phyloP scores from a whole-genome alignment of 1,140 invertebrate genomes.

The Triops longicaudatus region DNA sequence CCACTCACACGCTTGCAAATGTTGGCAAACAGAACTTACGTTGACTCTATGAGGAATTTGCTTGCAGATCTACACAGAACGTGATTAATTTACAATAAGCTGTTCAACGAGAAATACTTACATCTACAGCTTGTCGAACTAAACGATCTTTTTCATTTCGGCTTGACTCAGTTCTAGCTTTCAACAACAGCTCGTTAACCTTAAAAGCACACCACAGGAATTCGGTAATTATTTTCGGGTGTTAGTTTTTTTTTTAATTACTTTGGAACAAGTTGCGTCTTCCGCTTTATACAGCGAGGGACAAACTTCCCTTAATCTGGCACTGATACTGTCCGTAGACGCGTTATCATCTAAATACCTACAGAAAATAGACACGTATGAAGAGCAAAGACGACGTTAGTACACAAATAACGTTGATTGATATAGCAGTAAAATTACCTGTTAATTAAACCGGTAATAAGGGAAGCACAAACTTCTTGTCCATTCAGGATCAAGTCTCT shows the following conservation, averaged over 20 bases:
- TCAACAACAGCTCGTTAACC: constrained; percentile 79
- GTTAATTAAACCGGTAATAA: constrained; percentile 61
- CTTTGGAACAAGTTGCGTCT: constrained; percentile 89
- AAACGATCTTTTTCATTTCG: constrained; percentile 36
- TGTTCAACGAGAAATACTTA: constrained; percentile 29
- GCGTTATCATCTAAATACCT: constrained; percentile 90
- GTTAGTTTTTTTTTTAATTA: constrained; percentile 38
- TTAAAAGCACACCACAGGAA: constrained; percentile 39
- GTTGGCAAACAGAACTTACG: constrained; percentile 62
- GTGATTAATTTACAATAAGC: neutral
- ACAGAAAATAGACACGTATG: too few relatives aligned
- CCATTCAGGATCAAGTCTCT: constrained; percentile 75
- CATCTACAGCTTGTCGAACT: constrained; percentile 60
- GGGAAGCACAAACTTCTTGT: constrained; percentile 64
- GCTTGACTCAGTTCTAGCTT: constrained; percentile 54
- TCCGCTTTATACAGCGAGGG: constrained; percentile 88
- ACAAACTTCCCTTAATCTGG: constrained; percentile 79
- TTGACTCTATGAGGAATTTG: constrained; percentile 71
- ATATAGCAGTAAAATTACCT: too few relatives aligned
- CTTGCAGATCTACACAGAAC: constrained; percentile 60
- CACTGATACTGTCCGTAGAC: constrained; percentile 81
- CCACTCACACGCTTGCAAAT: constrained; percentile 65
- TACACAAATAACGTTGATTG: too few relatives aligned
- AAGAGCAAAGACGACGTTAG: too few relatives aligned
- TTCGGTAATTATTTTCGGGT: constrained; percentile 15